These are phyloP conservation scores for Cremastinae sp. DNA, from an alignment of 2,888 invertebrate species.

Conservation along the genomic window DNA sequence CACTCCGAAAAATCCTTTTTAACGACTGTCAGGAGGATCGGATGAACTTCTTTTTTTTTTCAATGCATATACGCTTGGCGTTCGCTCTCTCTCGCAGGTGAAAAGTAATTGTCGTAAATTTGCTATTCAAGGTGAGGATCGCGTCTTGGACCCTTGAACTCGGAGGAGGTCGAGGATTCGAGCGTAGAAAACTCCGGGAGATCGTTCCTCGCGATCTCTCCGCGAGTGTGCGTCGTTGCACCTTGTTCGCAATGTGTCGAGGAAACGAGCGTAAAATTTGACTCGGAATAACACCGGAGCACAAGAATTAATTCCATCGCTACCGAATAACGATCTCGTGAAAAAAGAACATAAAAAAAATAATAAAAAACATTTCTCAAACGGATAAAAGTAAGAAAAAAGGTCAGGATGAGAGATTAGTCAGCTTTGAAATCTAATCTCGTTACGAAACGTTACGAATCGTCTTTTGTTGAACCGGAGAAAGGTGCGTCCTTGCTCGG, in stretches of 20 bases:
- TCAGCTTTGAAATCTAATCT: background rate
- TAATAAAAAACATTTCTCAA: background rate
- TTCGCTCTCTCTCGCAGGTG: no score
- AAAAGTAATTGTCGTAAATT: constrained; percentile 2
- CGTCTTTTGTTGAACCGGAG: constrained; percentile 47
- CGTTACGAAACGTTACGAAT: constrained; percentile 22
- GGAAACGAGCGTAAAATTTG: background rate
- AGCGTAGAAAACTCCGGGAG: constrained; percentile 31
- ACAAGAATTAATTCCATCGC: constrained; percentile 44
- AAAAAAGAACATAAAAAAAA: constrained; percentile 2
- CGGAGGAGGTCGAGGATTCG: constrained; percentile 31
- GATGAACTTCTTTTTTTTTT: constrained; percentile 1
- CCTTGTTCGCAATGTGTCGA: constrained; percentile 8
- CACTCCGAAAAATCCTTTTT: background rate
- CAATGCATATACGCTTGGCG: background rate
- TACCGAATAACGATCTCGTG: constrained; percentile 15
- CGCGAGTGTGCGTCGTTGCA: constrained; percentile 8
- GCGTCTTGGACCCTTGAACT: constrained; percentile 28
- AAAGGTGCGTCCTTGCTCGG: constrained; percentile 42
- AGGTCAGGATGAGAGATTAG: background rate
- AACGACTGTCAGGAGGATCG: background rate
- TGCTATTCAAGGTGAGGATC: constrained; percentile 24
- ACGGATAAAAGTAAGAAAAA: background rate
- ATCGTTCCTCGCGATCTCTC: constrained; percentile 24
- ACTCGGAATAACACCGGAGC: constrained; percentile 11